These are phyloP conservation scores for Epinephelus fuscoguttatus DNA, from an alignment of 2,113 vertebrate species.

Conservation along the genomic window DNA sequence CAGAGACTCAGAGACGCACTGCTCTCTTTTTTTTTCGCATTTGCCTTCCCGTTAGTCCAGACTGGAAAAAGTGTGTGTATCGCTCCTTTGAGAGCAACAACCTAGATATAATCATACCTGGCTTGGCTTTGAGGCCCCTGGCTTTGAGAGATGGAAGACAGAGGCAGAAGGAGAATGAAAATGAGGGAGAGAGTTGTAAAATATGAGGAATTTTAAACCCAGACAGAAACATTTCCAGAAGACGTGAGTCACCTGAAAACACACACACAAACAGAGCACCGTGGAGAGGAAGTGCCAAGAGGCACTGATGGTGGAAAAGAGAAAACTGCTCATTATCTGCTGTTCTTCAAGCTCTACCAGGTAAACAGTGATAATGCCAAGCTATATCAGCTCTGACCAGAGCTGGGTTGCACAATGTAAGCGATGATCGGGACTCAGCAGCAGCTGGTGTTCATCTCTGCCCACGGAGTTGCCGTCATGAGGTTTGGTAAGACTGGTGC, in stretches of 20 bases:
- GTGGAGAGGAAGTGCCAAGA: constrained; percentile 43
- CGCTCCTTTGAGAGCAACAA: constrained; percentile 66
- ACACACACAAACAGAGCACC: constrained; percentile 55
- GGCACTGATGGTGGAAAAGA: constrained; percentile 24
- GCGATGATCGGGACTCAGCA: constrained; percentile 10
- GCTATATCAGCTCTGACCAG: constrained; percentile 1
- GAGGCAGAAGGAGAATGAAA: constrained; percentile 42
- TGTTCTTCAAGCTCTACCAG: background rate
- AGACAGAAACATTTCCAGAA: constrained; percentile 81
- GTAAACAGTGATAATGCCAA: background rate
- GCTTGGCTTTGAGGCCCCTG: constrained; percentile 65
- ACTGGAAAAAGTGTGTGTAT: constrained; percentile 67
- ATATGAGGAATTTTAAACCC: constrained; percentile 76
- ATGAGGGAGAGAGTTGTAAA: constrained; percentile 64
- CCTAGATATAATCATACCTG: constrained; percentile 79
- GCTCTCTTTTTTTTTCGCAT: constrained; percentile 18
- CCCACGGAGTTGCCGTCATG: constrained; percentile 16
- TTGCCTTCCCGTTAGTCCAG: constrained; percentile 45
- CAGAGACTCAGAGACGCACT: constrained; percentile 19
- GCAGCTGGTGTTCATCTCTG: constrained; percentile 67
- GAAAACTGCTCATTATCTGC: constrained; percentile 34
- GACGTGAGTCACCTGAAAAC: constrained; percentile 79
- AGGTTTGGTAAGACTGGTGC: constrained; percentile 50
- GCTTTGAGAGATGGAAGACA: constrained; percentile 57
- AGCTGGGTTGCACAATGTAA: constrained; percentile 21